Percentiles rank a stretch among this genome's conserved stretches.
Conservation (phyloP, 2,113 vertebrate species). For the Corvus hawaiiensis region DNA sequence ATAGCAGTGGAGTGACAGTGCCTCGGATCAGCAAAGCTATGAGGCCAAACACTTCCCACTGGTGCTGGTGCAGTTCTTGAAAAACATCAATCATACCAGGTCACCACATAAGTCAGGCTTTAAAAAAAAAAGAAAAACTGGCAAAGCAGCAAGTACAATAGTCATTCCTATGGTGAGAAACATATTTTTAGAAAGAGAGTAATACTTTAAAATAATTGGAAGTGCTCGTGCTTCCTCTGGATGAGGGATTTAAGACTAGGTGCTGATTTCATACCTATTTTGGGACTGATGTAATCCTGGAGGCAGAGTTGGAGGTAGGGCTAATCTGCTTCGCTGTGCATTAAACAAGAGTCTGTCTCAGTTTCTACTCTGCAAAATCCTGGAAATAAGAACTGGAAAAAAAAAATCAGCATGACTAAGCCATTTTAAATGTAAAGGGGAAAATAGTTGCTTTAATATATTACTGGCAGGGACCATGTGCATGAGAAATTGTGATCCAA, state of each 20-base stretch:
- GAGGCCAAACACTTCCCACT: not conserved
- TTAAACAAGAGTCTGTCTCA: not conserved
- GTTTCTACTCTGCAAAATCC: conserved; percentile 30
- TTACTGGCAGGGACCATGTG: not conserved
- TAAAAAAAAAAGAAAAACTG: not conserved
- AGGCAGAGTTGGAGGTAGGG: not conserved
- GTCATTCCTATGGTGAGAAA: conserved; percentile 47
- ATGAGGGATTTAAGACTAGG: conserved; percentile 23
- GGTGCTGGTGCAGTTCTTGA: conserved; percentile 19
- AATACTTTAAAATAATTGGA: conserved; percentile 59
- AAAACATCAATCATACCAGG: conserved; percentile 29
- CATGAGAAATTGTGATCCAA: conserved; percentile 38
- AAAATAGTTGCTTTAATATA: conserved; percentile 52
- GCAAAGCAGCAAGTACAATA: not conserved
- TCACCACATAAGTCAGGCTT: conserved; percentile 30
- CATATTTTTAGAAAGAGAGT: conserved; percentile 46
- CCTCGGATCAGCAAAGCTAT: not conserved
- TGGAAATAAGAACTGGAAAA: conserved; percentile 8
- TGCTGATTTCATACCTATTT: conserved; percentile 49
- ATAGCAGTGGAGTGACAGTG: not conserved
- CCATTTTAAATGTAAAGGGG: conserved; percentile 64
- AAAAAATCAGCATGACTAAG: conserved; percentile 53
- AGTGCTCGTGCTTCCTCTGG: conserved; percentile 55
- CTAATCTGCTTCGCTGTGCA: not conserved
- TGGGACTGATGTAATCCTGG: conserved; percentile 15